phyloP scores from a whole-genome alignment of 2,888 invertebrate genomes.

The Rutpela maculata region DNA sequence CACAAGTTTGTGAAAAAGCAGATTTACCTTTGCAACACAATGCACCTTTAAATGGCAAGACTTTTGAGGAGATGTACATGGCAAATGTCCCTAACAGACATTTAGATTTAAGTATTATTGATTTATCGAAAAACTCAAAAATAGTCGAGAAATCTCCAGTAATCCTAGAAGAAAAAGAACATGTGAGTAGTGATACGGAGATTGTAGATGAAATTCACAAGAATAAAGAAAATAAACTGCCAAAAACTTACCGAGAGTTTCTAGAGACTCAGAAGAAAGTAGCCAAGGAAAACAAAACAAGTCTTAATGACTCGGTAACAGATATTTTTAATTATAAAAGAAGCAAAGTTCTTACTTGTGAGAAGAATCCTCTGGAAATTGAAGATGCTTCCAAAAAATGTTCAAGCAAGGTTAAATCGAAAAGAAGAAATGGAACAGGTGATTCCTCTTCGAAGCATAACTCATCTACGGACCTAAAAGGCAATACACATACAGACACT shows the following conservation, averaged over 20 bases:
- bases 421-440: neutral
- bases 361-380: neutral
- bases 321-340: slow-evolving; percentile 65
- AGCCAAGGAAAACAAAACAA: slow-evolving; percentile 42
- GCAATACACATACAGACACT: neutral
- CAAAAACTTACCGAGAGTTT: slow-evolving; percentile 62
- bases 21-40: slow-evolving; percentile 12
- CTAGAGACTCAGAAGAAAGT: slow-evolving; percentile 54
- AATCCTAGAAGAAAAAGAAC: neutral
- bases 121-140: slow-evolving; percentile 54
- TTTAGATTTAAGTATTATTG: slow-evolving; percentile 71
- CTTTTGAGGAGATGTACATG: slow-evolving; percentile 71
- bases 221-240: slow-evolving; percentile 50
- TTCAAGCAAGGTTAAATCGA: neutral
- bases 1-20: slow-evolving; percentile 14
- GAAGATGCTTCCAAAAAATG: neutral
- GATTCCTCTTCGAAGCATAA: neutral
- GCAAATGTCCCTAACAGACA: slow-evolving; percentile 71
- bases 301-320: slow-evolving; percentile 58
- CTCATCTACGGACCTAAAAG: neutral
- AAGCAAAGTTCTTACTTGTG: slow-evolving; percentile 24
- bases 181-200: neutral
- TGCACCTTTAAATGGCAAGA: slow-evolving; percentile 51
- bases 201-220: slow-evolving; percentile 15
- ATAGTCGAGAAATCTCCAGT: neutral